Conservation (phyloP, 2,113 vertebrate genomes). For the Odocoileus hemionus region DNA sequence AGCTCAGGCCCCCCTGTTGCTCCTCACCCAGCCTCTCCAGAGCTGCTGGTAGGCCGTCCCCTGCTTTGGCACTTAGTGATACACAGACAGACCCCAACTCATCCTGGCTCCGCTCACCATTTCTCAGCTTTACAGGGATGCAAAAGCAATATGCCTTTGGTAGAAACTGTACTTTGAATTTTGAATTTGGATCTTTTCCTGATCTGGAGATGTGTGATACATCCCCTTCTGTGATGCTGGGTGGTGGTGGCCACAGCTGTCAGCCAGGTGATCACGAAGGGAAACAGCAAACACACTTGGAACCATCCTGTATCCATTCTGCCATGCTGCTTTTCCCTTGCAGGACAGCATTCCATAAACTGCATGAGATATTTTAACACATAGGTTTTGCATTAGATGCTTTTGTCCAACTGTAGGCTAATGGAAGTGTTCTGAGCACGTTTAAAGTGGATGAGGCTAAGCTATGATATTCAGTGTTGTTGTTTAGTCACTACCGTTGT, state of each 20-base stretch:
- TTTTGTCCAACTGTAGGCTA: not conserved
- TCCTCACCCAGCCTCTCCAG: not conserved
- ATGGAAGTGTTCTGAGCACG: not conserved
- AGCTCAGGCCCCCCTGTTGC: not conserved
- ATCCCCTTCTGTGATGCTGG: not conserved
- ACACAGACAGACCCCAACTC: not conserved
- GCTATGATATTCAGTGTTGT: not conserved
- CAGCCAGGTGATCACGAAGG: not conserved
- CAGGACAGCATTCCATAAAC: not conserved
- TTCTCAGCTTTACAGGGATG: not conserved
- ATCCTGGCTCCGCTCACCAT: not conserved
- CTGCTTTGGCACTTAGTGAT: not conserved
- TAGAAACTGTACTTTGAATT: not conserved
- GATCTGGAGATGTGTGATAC: not conserved
- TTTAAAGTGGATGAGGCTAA: not conserved
- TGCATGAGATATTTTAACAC: not conserved
- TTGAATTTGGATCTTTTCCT: not conserved
- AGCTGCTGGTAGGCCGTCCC: not conserved
- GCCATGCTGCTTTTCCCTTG: not conserved
- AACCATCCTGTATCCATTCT: not conserved
- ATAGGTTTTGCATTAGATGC: not conserved
- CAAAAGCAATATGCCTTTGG: not conserved
- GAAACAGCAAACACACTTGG: not conserved
- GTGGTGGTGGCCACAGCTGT: not conserved
- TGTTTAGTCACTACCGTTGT: not conserved